Conservation (phyloP, 2,888 invertebrate genomes). For the Silvanus unidentatus region DNA sequence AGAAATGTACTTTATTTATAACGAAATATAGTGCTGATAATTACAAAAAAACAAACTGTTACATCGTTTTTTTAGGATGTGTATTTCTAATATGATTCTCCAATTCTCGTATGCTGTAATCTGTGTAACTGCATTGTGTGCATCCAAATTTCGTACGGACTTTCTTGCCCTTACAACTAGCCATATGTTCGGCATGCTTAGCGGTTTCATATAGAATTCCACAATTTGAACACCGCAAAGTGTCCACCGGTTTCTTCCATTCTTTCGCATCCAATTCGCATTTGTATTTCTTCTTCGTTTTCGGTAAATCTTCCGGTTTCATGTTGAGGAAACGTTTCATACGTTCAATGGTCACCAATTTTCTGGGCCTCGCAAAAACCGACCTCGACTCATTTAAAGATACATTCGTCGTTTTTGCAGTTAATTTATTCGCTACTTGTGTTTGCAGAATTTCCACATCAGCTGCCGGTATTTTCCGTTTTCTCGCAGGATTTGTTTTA, state of each 20-base stretch:
- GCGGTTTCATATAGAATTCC: slow-evolving; percentile 32
- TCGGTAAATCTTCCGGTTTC: slow-evolving; percentile 29
- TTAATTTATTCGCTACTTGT: background rate
- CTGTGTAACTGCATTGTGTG: slow-evolving; percentile 35
- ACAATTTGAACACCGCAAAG: slow-evolving; percentile 36
- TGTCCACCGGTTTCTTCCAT: slow-evolving; percentile 34
- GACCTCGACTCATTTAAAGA: background rate
- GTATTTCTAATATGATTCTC: slow-evolving; percentile 29
- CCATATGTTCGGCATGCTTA: slow-evolving; percentile 29
- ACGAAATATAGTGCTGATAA: too few species aligned
- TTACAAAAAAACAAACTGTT: background rate
- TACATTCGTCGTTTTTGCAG: background rate
- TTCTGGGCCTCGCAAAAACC: background rate
- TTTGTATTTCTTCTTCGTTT: slow-evolving; percentile 21
- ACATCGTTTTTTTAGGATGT: slow-evolving; percentile 18
- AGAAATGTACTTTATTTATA: too few species aligned
- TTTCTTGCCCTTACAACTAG: slow-evolving; percentile 27
- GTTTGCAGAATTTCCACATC: background rate
- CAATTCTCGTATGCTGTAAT: slow-evolving; percentile 31
- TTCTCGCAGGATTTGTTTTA: slow-evolving; percentile 2
- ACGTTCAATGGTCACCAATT: slow-evolving; percentile 18
- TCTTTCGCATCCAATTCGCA: slow-evolving; percentile 29
- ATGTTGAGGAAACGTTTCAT: slow-evolving; percentile 36
- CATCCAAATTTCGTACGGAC: slow-evolving; percentile 35
- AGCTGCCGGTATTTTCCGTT: background rate